Evolutionary conservation across 2,888 invertebrate genomes (phyloP).

Genomic region (Lapara coniferarum): DNA sequence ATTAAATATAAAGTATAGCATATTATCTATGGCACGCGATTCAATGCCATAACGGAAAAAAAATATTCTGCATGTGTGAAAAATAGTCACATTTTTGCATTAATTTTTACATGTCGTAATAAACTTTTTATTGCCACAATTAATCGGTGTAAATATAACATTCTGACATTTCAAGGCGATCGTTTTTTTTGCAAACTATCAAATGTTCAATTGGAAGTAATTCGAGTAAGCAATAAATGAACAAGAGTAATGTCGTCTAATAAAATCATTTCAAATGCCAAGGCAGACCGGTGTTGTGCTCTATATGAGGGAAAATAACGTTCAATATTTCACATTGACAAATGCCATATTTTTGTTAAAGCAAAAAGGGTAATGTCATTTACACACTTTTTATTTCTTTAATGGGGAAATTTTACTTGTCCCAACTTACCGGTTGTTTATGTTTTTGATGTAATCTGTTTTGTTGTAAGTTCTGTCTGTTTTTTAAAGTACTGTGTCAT

Average conservation of each 20-base stretch:
- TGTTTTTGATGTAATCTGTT: neutral
- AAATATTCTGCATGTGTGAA: neutral
- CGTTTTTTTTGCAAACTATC: conserved; percentile 6
- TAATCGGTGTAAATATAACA: neutral
- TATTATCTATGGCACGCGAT: neutral
- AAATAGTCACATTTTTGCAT: neutral
- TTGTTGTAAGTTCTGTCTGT: neutral
- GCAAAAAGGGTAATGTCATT: conserved; percentile 10
- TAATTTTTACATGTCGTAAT: neutral
- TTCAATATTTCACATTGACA: conserved; percentile 22
- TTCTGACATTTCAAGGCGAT: conserved; percentile 13
- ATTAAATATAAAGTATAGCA: too few relatives aligned
- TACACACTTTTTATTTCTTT: conserved; percentile 1
- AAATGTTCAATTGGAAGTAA: conserved; percentile 8
- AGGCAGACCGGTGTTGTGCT: conserved; percentile 39
- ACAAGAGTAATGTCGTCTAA: conserved; percentile 7
- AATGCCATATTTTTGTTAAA: conserved; percentile 13
- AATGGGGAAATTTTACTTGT: neutral
- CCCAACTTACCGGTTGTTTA: neutral
- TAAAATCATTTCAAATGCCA: conserved; percentile 41
- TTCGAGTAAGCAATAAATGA: neutral
- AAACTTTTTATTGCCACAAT: neutral
- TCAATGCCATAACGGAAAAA: neutral
- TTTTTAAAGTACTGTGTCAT: neutral
- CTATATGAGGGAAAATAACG: conserved; percentile 35